A percentile compares a stretch with the other conserved stretches of the same genome.
Conservation (phyloP, 2,888 invertebrate genomes). For the Petrolisthes manimaculis region DNA sequence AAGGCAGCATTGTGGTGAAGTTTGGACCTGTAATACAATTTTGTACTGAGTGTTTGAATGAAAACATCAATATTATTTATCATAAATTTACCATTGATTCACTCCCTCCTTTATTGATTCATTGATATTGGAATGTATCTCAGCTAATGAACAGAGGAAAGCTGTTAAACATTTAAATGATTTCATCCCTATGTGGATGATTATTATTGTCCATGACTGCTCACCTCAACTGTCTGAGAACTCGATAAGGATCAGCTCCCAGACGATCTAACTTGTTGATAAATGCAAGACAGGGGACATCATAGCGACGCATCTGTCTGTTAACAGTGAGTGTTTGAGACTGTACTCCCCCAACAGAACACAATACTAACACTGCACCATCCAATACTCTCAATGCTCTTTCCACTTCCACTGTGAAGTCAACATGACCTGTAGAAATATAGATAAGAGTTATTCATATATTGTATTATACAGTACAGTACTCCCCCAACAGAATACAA, state of each 20-base stretch:
- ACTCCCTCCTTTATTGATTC: too few relatives aligned
- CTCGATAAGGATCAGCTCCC: slow-evolving; percentile 85
- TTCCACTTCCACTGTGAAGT: slow-evolving; percentile 98
- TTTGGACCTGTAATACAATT: slow-evolving; percentile 77
- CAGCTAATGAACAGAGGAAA: too few relatives aligned
- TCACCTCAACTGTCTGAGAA: slow-evolving; percentile 74
- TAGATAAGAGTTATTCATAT: neutral
- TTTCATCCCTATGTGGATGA: too few relatives aligned
- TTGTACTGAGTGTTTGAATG: neutral
- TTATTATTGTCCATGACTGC: neutral
- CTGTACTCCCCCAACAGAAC: slow-evolving; percentile 98
- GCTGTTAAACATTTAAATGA: too few relatives aligned
- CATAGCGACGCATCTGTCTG: slow-evolving; percentile 88
- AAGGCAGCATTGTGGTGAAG: slow-evolving; percentile 96
- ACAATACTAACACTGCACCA: slow-evolving; percentile 93
- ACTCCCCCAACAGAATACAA: neutral
- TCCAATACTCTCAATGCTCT: slow-evolving; percentile 94
- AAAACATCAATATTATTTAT: neutral
- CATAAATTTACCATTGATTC: neutral
- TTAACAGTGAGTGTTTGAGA: slow-evolving; percentile 98
- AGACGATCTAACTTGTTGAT: slow-evolving; percentile 96
- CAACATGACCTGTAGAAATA: slow-evolving; percentile 84
- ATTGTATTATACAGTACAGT: neutral
- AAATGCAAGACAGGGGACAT: slow-evolving; percentile 94
- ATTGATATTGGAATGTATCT: too few relatives aligned